phyloP scores from a whole-genome alignment of 2,113 vertebrate genomes.

The Fulica atra region DNA sequence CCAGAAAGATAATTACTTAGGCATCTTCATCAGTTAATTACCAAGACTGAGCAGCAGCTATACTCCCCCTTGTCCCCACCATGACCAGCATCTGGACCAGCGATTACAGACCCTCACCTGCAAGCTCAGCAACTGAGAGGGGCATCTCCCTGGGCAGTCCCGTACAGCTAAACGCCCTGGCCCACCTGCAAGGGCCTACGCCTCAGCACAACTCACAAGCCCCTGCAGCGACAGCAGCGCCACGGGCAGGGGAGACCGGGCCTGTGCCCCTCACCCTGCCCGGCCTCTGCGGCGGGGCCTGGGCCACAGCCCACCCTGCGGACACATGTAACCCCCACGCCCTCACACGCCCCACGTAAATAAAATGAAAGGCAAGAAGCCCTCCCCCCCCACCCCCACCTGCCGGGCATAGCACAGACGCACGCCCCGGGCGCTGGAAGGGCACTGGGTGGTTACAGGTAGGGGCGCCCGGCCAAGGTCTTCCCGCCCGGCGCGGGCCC shows the following conservation, averaged over 20 bases:
- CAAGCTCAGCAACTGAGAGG: background rate
- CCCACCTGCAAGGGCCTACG: accelerated
- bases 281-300: background rate
- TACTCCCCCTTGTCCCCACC: no score
- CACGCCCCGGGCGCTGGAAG: background rate
- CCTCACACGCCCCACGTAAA: background rate
- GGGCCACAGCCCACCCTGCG: background rate
- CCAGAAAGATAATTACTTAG: background rate
- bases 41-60: background rate
- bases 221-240: background rate
- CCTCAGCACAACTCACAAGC: no score
- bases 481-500: background rate
- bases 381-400: accelerated
- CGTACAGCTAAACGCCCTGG: accelerated
- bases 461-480: background rate
- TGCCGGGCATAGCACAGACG: background rate
- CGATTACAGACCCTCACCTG: accelerated
- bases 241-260: no score
- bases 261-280: no score
- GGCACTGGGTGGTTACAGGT: background rate
- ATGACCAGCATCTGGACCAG: no score
- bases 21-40: background rate
- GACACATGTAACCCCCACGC: accelerated
- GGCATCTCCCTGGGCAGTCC: accelerated
- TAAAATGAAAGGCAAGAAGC: no score